Conservation (phyloP, 2,888 invertebrate genomes). For the Pherbina coryleti region DNA sequence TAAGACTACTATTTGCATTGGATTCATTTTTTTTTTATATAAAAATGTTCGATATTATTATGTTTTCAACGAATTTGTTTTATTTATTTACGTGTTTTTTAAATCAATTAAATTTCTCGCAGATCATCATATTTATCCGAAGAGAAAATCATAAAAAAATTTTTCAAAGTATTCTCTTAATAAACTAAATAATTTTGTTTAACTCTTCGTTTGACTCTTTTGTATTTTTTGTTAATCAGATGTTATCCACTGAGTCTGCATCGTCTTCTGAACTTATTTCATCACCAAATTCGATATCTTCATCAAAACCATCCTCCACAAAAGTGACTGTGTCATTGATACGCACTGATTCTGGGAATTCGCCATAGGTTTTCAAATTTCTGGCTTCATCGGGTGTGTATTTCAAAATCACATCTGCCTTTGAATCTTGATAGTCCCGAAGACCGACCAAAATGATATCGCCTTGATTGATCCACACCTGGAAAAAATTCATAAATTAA, state of each 20-base stretch:
- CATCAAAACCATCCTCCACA: constrained; percentile 94
- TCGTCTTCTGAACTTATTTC: constrained; percentile 93
- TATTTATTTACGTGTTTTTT: constrained; percentile 7
- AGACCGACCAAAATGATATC: constrained; percentile 98
- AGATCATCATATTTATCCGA: not conserved
- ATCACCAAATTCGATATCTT: constrained; percentile 97
- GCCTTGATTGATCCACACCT: constrained; percentile 98
- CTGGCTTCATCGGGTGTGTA: constrained; percentile 99
- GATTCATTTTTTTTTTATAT: too few species aligned
- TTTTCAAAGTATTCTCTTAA: not conserved
- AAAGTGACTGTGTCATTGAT: constrained; percentile 97
- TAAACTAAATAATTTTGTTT: not conserved
- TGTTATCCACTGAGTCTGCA: constrained; percentile 80
- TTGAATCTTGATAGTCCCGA: constrained; percentile 96
- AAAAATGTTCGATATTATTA: not conserved
- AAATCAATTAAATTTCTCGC: not conserved
- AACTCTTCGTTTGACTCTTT: constrained; percentile 27
- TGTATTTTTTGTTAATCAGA: constrained; percentile 69
- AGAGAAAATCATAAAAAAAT: not conserved
- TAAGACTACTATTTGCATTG: too few species aligned
- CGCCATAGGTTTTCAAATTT: constrained; percentile 98
- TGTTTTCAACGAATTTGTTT: not conserved
- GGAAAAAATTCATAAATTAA: constrained; percentile 34
- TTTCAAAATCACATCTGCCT: constrained; percentile 98
- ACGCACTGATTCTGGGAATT: constrained; percentile 98